Evolutionary conservation across 2,113 vertebrate genomes (phyloP), one percentile per base, ranked within the genome.

Genomic region (Leiothrix lutea): DNA sequence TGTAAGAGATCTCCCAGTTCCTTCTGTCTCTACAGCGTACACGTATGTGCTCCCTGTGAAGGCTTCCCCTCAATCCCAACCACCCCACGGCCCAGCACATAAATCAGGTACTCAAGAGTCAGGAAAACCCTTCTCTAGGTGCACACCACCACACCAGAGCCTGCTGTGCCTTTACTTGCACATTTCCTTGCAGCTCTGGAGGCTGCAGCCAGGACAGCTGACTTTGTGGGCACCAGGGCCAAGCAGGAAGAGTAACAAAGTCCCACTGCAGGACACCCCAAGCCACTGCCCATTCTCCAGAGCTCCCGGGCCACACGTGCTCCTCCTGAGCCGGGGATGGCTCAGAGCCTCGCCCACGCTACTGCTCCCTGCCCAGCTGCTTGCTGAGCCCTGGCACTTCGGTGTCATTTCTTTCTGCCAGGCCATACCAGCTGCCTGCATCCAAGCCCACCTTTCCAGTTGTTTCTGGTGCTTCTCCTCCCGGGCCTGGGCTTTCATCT

Each of bases 401-500:
- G 0, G 23, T 51, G 45, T 8, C 9, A 4, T 14, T 69, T 19
- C 14, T 14, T 51, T 71, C 48, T 64, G 66, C 25, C 44, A 6
- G 18, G 28, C 35, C 26, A 18, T 4, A 26, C 3, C 60, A 3
- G 1, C 60, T 70, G 26, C 20, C 42, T 19, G 1, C 9, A 9
- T 22, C 36, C 83, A 33, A 18, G 11, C 94, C 53, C 94, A 99
- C 99, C 98, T 98, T 97, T 99, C 99, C 97, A 98, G 73, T 48
- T 99, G 98, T 72, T 98, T 99, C 94, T 99, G 98, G 19, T 99
- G 98, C 97, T 99, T 99, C 97, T 99, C 99, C 95, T 99, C 99
- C 13, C 98, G 97, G 65, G 99, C 99, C 97, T 99, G 99, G 4
- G 99, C 98, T 97, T 99, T 99, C 99, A 99, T 99, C 98, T 99